Percentiles rank a stretch among this genome's conserved stretches.
These are phyloP conservation scores for Erithacus rubecula DNA, from an alignment of 2,797 vertebrate genomes.

Conservation along the genomic window DNA sequence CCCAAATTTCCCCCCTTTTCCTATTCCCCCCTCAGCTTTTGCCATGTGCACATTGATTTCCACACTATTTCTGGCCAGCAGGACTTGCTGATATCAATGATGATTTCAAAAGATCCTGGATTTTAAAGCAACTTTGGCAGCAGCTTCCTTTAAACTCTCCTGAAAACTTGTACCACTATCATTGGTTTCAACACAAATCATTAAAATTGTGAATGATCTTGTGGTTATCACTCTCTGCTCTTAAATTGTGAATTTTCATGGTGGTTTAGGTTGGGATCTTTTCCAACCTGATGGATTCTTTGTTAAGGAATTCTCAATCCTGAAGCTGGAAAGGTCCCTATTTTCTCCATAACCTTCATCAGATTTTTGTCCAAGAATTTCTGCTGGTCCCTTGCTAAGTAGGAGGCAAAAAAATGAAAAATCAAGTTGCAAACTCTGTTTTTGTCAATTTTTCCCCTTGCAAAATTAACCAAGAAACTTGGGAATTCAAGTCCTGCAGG, in stretches of 20 bases:
- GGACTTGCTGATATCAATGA: background rate
- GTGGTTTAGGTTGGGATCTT: background rate
- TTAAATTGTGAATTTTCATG: background rate
- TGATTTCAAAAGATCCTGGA: background rate
- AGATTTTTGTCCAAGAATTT: too few species aligned
- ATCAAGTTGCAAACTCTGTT: too few species aligned
- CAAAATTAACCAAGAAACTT: too few species aligned
- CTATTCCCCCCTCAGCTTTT: fast-evolving
- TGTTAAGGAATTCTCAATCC: too few species aligned
- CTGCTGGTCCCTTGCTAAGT: too few species aligned
- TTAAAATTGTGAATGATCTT: background rate
- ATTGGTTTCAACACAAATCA: background rate
- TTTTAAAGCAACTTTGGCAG: background rate
- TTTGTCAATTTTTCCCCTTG: too few species aligned
- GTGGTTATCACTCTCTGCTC: too few species aligned
- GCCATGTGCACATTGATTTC: background rate
- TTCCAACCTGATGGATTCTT: too few species aligned
- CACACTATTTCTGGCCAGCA: background rate
- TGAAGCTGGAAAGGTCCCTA: too few species aligned
- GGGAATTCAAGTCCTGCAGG: too few species aligned
- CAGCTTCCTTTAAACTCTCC: background rate
- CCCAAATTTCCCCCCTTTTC: fast-evolving
- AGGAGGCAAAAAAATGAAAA: too few species aligned
- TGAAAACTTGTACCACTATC: background rate
- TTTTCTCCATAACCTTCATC: too few species aligned